A percentile compares a stretch with the other conserved stretches of the same genome.
Evolutionary conservation across 2,113 vertebrate genomes (phyloP).

Genomic region (Pelvicachromis taeniatus): DNA sequence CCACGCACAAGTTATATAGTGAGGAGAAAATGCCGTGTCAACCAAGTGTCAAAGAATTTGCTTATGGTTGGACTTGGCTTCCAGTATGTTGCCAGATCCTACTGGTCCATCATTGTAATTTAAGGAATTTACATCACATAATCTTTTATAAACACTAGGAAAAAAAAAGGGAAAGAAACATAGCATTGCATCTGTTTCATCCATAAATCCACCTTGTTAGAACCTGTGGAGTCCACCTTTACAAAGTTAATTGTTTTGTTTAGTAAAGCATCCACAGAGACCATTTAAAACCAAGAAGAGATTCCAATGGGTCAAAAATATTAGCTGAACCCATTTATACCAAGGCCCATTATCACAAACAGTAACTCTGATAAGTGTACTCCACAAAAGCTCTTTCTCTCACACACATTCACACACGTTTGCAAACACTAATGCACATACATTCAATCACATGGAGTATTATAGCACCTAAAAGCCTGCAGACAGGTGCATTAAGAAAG

Average conservation of each 20-base stretch:
- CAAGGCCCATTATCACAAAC: conserved; percentile 17
- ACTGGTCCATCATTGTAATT: background rate
- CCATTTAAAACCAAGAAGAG: background rate
- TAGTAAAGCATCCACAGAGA: background rate
- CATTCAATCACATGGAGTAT: background rate
- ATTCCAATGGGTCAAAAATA: background rate
- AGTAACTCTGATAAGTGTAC: conserved; percentile 3
- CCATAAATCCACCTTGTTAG: background rate
- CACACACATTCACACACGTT: background rate
- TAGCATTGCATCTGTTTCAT: too few relatives aligned
- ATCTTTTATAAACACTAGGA: background rate
- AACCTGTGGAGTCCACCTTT: background rate
- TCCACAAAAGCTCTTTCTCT: background rate
- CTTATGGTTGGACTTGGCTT: background rate
- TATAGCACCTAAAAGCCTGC: background rate
- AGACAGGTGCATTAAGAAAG: background rate
- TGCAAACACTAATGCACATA: background rate
- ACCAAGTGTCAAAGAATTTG: background rate
- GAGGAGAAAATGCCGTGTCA: background rate
- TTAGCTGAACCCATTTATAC: background rate
- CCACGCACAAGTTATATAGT: background rate
- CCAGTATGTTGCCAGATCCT: background rate
- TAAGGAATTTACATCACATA: background rate
- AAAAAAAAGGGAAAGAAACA: background rate
- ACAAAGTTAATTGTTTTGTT: background rate